phyloP scores from a whole-genome alignment of 2,888 invertebrate species.

The Polia nebulosa region DNA sequence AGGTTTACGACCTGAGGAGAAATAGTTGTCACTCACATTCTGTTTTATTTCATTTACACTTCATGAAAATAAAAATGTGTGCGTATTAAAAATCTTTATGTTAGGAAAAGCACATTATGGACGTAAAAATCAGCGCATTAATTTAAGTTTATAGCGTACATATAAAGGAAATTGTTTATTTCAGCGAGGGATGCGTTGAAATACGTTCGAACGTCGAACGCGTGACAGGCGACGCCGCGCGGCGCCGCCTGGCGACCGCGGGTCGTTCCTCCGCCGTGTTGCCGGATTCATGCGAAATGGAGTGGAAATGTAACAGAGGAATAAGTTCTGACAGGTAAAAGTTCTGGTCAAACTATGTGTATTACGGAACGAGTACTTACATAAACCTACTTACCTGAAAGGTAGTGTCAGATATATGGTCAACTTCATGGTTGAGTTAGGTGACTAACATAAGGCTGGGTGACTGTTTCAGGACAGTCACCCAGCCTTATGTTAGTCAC shows the following conservation, averaged over 20 bases:
- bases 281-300: slow-evolving; percentile 78
- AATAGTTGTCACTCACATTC: slow-evolving; percentile 35
- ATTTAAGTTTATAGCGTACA: slow-evolving; percentile 72
- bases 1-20: slow-evolving; percentile 34
- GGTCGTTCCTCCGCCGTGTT: slow-evolving; percentile 69
- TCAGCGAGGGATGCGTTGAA: slow-evolving; percentile 59
- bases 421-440: neutral
- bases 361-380: too few relatives aligned
- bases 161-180: slow-evolving; percentile 78
- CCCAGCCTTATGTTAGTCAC: neutral
- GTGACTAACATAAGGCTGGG: too few relatives aligned
- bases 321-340: too few relatives aligned
- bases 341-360: neutral
- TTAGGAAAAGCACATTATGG: slow-evolving; percentile 69
- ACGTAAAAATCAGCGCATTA: slow-evolving; percentile 67
- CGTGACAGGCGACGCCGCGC: slow-evolving; percentile 43
- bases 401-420: neutral
- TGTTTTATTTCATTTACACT: slow-evolving; percentile 22
- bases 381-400: too few relatives aligned
- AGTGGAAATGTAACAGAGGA: slow-evolving; percentile 9
- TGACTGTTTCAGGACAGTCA: too few relatives aligned
- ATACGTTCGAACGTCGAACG: slow-evolving; percentile 46
- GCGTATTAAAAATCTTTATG: slow-evolving; percentile 61
- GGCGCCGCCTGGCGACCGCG: slow-evolving; percentile 57
- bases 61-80: slow-evolving; percentile 39